phyloP scores from a whole-genome alignment of 2,113 vertebrate genomes.

The Myotis yumanensis region DNA sequence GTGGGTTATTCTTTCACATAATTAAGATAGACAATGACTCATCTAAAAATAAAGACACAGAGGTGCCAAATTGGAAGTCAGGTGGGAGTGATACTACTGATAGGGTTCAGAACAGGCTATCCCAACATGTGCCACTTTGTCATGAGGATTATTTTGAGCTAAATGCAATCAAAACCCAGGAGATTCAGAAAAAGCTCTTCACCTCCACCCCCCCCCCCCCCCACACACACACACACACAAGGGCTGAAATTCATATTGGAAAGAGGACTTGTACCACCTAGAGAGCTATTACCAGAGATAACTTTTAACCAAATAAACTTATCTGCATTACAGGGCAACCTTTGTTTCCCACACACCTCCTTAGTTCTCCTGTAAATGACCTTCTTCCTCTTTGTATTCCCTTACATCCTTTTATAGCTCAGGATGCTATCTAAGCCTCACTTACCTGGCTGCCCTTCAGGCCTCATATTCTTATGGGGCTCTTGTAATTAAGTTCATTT shows the following conservation, averaged over 20 bases:
- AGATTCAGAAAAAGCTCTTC: background rate
- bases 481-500: background rate
- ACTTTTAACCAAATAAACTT: background rate
- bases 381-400: background rate
- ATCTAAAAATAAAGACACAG: constrained; percentile 42
- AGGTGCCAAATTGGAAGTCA: background rate
- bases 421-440: background rate
- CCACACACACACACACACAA: too few relatives aligned
- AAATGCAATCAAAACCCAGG: background rate
- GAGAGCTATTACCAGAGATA: background rate
- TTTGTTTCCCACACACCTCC: background rate
- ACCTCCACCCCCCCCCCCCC: too few relatives aligned
- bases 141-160: background rate
- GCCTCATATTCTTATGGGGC: background rate
- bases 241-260: background rate
- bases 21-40: constrained; percentile 45
- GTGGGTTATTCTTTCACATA: constrained; percentile 23
- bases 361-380: background rate
- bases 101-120: background rate
- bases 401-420: background rate
- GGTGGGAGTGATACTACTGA: background rate
- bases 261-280: background rate
- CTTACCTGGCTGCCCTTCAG: background rate
- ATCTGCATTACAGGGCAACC: too few relatives aligned
- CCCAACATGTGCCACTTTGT: background rate